Conservation (phyloP, 2,888 invertebrate species). For the Ophion costatus region DNA sequence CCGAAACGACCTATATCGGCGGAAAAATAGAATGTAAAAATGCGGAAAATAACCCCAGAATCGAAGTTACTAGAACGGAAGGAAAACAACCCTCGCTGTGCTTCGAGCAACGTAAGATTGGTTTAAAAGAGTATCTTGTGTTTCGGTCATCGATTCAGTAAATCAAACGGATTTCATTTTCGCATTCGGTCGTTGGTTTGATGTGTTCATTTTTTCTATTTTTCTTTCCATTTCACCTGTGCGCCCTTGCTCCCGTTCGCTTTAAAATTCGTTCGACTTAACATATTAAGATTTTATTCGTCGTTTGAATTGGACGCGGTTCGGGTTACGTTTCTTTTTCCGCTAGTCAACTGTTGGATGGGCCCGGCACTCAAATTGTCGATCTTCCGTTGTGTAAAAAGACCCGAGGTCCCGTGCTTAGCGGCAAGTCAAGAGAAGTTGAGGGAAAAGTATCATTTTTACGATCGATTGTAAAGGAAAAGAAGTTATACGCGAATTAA, state of each 20-base stretch:
- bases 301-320: not conserved
- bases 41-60: constrained; percentile 14
- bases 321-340: constrained; percentile 63
- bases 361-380: constrained; percentile 54
- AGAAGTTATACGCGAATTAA: constrained; percentile 54
- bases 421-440: constrained; percentile 73
- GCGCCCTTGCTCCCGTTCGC: not conserved
- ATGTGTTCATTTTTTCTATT: constrained; percentile 23
- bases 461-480: constrained; percentile 50
- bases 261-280: not conserved
- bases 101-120: constrained; percentile 41
- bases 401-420: constrained; percentile 67
- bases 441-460: not conserved
- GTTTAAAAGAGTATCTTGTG: constrained; percentile 29
- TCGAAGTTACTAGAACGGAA: constrained; percentile 2
- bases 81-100: constrained; percentile 26
- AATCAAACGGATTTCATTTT: constrained; percentile 32
- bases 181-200: constrained; percentile 27
- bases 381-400: constrained; percentile 26
- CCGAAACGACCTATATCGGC: constrained; percentile 24
- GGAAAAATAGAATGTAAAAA: constrained; percentile 1
- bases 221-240: constrained; percentile 6
- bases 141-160: constrained; percentile 30
- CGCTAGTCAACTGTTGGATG: constrained; percentile 78
- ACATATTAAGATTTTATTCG: not conserved